A percentile compares a stretch with the other conserved stretches of the same genome.
Evolutionary conservation across 2,888 invertebrate species (phyloP).

Genomic region (Plebejus anna): DNA sequence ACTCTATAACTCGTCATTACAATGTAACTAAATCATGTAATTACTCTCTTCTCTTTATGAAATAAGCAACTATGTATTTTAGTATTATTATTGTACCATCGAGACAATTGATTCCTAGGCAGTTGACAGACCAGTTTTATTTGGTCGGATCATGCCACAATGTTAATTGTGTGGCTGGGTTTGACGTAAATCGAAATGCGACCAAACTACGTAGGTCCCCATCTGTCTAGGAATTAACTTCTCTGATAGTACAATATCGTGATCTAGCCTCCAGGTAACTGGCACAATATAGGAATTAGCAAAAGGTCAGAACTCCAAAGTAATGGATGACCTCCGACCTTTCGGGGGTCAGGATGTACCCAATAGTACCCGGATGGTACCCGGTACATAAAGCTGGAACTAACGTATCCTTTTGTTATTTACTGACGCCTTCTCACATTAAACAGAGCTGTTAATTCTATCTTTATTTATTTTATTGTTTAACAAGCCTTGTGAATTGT

Average conservation of each 20-base stretch:
- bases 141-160: too few species aligned
- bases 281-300: neutral
- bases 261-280: conserved; percentile 2
- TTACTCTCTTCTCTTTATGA: too few species aligned
- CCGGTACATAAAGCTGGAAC: neutral
- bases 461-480: neutral
- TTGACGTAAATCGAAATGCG: too few species aligned
- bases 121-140: too few species aligned
- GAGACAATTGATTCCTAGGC: too few species aligned
- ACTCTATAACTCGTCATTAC: too few species aligned
- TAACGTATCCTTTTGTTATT: neutral
- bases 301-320: neutral
- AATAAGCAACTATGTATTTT: too few species aligned
- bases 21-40: too few species aligned
- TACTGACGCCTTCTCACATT: neutral
- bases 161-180: too few species aligned
- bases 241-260: neutral
- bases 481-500: neutral
- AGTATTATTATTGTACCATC: too few species aligned
- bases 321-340: neutral
- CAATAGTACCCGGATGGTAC: neutral
- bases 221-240: too few species aligned
- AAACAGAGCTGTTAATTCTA: neutral
- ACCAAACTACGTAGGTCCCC: too few species aligned
- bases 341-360: neutral